Base-by-base conservation (phyloP, 2,113 vertebrate genomes). In the Gasterosteus nipponicus region DNA sequence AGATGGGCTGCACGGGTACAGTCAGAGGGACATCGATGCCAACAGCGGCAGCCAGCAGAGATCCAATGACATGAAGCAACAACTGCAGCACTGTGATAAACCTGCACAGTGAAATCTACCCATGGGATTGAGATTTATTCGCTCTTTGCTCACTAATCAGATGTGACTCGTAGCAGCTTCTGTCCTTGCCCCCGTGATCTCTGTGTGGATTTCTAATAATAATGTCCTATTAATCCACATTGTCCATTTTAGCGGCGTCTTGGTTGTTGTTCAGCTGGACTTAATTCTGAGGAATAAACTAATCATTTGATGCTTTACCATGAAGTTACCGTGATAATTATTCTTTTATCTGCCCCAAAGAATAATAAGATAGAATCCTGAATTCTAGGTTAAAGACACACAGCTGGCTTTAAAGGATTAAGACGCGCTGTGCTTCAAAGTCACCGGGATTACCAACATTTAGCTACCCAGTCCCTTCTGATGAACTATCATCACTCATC, bases 191-290 rank as follows among this genome's bases (percentile, higher is more conserved):
- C 78, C 51, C 53, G 3, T 15, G 66, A 54, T 60, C 63, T 69
- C 73, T 73, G 22, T 42, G 77, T 63, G 69, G 61, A 51, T 80
- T 70, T 76, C 49, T 75, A 67, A 31, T 73, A 64, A 35, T 60
- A 47, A 67, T 71, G 86, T 81, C 69, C 74, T 82, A 88, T 86
- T 90, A 91, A 81, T 89, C 86, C 86, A 35, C 7, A 16, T 9
- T 39, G 65, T 29, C 2, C 3, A 19, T 46, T 33, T 16, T 15
- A 31, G 16, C 46, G n/a, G 10, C 3, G 22, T 38, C 35, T 9
- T 6, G 26, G 11, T 59, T 70, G 67, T 33, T 33, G n/a, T 46
- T 59, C 6, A 58, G 4, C 35, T 29, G 12, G 15, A 46, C 15
- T 56, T 42, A 2, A 41, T 6, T 68, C n/a, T 26, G 11, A 67